Evolutionary conservation across 2,888 invertebrate genomes (phyloP), one percentile per base, ranked within the genome.

Genomic region (Trachelus troglodyta): DNA sequence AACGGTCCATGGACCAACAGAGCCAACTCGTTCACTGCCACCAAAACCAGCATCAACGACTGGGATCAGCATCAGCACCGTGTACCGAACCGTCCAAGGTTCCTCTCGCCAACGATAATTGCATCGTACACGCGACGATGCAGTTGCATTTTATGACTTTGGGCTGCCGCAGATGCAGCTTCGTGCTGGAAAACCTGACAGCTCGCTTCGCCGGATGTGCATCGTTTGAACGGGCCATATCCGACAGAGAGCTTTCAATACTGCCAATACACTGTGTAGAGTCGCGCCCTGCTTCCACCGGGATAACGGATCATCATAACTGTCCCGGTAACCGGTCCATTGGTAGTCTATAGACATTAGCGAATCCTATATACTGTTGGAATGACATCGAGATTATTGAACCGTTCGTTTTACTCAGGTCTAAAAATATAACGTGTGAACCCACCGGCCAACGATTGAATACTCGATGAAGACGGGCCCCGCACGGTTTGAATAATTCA

Each of bases 71-170:
- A 80, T 9, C 40, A 40, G 37, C 40, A 74, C 79, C 37, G 56
- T 15, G 74, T 74, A 15, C 56, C 34, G 12, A 31, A 56, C 37
- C 31, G 23, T 76, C 74, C 30, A 15, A 34, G 12, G 11, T 74
- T 34, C 34, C 34, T 40, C 15, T 56, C 30, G 34, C 74, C 73
- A 75, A 79, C 81, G 80, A 86, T 87, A 88, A 87, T 87, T 87
- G 85, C 83, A 80, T 79, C 80, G 81, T 82, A 83, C 83, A 83
- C 83, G 85, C 82, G 81, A 86, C 79, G 80, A 81, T 83, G 83
- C 81, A 75, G 82, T 83, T 83, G 81, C 76, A 77, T 80, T 83
- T 83, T 82, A 84, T 82, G 83, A 84, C 82, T 79, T 56, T 23
- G 23, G 23, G 56, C 23, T 56, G 56, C 56, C 6, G 23, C 56